Percentiles rank a stretch among this genome's conserved stretches.
Evolutionary conservation across 1,140 invertebrate genomes (phyloP).

Genomic region (Lepidurus packardi): DNA sequence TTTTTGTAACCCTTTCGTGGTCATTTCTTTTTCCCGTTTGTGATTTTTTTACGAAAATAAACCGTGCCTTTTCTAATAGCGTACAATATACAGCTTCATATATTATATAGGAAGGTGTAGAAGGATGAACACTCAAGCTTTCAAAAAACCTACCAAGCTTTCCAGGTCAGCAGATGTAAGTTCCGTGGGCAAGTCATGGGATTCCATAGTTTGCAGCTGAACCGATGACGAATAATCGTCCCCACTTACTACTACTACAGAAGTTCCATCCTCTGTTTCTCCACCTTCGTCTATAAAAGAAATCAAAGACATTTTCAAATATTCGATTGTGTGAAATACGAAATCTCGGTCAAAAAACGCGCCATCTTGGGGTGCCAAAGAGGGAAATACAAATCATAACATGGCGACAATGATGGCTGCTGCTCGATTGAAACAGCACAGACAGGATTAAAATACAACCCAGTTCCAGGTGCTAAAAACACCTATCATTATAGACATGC

Average conservation of each 20-base stretch:
- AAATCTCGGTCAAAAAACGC: slow-evolving; percentile 21
- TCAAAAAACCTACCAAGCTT: slow-evolving; percentile 3
- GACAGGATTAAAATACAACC: background rate
- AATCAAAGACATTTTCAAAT: slow-evolving; percentile 3
- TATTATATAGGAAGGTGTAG: background rate
- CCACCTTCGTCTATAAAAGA: slow-evolving; percentile 2
- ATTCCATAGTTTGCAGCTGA: slow-evolving; percentile 12
- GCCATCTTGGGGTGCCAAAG: slow-evolving; percentile 12
- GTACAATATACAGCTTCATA: too few species aligned
- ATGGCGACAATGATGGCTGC: slow-evolving; percentile 17
- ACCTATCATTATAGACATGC: background rate
- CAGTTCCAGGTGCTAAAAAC: background rate
- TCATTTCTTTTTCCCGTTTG: too few species aligned
- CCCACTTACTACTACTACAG: background rate
- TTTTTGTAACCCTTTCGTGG: background rate
- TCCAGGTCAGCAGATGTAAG: slow-evolving; percentile 16
- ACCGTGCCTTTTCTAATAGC: too few species aligned
- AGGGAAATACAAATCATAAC: slow-evolving; percentile 19
- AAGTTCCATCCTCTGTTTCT: background rate
- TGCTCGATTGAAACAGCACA: background rate
- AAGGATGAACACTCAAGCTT: background rate
- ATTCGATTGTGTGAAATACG: background rate
- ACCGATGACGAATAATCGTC: background rate
- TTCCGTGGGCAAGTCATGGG: background rate
- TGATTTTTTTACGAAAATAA: too few species aligned